These are phyloP conservation scores for Erethizon dorsatum DNA, from an alignment of 2,797 vertebrate genomes.

Conservation along the genomic window DNA sequence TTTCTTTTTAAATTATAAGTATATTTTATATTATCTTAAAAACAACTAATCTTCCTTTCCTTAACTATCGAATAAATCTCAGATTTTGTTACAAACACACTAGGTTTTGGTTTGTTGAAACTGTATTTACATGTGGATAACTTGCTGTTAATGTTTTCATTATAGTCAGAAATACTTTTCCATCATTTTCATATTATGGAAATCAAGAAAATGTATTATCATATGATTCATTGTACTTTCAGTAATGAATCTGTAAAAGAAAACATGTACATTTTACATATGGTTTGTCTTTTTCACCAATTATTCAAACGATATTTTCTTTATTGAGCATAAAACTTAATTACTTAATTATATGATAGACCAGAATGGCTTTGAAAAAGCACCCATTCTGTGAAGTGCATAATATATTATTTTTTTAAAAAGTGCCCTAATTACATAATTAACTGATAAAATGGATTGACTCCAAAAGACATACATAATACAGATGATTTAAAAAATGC, in stretches of 20 bases:
- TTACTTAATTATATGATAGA: conserved; percentile 82
- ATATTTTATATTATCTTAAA: conserved; percentile 20
- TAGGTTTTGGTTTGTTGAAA: conserved; percentile 14
- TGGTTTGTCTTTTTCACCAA: conserved; percentile 64
- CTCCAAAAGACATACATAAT: conserved; percentile 66
- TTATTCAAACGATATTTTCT: conserved; percentile 80
- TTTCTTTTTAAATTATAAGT: not conserved
- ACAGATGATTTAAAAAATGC: conserved; percentile 54
- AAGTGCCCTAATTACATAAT: conserved; percentile 78
- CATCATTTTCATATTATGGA: conserved; percentile 70
- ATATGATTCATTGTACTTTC: conserved; percentile 63
- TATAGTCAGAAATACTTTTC: conserved; percentile 58
- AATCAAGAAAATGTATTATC: conserved; percentile 69
- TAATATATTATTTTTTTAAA: conserved; percentile 59
- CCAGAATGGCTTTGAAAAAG: conserved; percentile 76
- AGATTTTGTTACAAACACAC: not conserved
- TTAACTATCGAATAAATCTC: not conserved
- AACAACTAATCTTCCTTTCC: not conserved
- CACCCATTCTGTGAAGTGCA: conserved; percentile 66
- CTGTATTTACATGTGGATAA: conserved; percentile 56
- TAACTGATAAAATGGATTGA: conserved; percentile 74
- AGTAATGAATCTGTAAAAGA: conserved; percentile 57
- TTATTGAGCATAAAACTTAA: conserved; percentile 76
- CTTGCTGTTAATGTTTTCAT: conserved; percentile 66
- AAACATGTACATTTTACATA: conserved; percentile 53